Evolutionary conservation across 2,113 vertebrate genomes (phyloP), one percentile per base, ranked within the genome.

Genomic region (Stegastes partitus): DNA sequence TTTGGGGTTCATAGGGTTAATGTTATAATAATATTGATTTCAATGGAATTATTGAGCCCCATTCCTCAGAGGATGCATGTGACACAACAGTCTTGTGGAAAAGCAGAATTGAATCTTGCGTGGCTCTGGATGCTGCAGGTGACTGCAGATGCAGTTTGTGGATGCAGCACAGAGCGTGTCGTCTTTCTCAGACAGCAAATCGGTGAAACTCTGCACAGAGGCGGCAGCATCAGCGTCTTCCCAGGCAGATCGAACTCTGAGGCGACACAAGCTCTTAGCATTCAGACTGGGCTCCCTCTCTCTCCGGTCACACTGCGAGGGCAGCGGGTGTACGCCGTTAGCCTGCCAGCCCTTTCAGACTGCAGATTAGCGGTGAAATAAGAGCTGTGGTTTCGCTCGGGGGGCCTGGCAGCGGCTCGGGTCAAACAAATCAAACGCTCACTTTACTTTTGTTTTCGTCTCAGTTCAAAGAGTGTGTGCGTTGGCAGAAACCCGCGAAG

Each of bases 371-470:
- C 2, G 45, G 54, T 68, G 78, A 76, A 84, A 82, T 82, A 58
- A 42, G 71, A 82, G 74, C 73, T 66, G 4, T 76, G 74, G 74
- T 81, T 82, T 86, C 2, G 14, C 66, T 84, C 11, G 3, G 58
- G 69, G 51, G 77, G 54, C 19, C 53, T 64, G 68, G 50, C 73
- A 66, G 69, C 51, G 61, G 54, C 77, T 63, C 12, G 11, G 80
- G 80, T 86, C 70, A 66, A 79, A 78, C 62, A 55, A 89, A 81
- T 83, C 63, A 89, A 86, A 83, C n/a, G 58, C 74, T 76, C 73
- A 3, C 66, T 78, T 82, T 31, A 18, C 77, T 79, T n/a, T 86
- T 84, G 77, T 75, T 77, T 74, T 64, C 44, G 28, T 59, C 45
- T 70, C 37, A 6, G 69, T 72, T 71, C 73, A 79, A 79, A 84